Base-by-base conservation (phyloP, 2,888 invertebrate genomes). In the Thymelicus acteon region DNA sequence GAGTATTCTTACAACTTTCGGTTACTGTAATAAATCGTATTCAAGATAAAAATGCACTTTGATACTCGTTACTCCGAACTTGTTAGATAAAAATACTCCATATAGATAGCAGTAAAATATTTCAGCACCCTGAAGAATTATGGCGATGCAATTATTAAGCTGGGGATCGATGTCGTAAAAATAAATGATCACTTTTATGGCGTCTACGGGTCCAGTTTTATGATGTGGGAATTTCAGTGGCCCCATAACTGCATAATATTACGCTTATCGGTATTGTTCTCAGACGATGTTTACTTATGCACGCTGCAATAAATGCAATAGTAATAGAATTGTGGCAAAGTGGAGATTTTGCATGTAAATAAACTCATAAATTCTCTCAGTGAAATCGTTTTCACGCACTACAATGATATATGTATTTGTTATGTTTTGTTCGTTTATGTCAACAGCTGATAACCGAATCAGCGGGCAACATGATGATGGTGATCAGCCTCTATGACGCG, bases 101-200 rank as follows among this genome's bases (percentile, higher is more conserved):
- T 47, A 64, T 40, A 57, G 39, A 69, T 61, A 60, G 57, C 65
- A 72, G 74, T 54, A 64, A 71, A 76, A 75, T 76, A 74, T 80
- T 81, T 80, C 77, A 78, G 78, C 78, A 81, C 79, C 77, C 79
- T 78, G 78, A 79, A 83, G 85, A 85, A 85, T 84, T 84, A 88
- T 82, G 81, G 81, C 78, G 81, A 85, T 85, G 85, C 86, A 89
- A 90, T 91, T 89, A 91, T 89, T 85, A 84, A 85, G 82, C 82
- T 75, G 78, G 84, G 88, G 85, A 84, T 85, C 85, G 84, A 82
- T 82, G 84, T 84, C 87, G 82, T 91, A 90, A 91, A 91, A 90
- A 82, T 87, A 88, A 91, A 91, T 87, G 87, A 88, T 87, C 86
- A 79, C 76, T 84, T 89, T 89, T 88, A 88, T 85, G 75, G 82